phyloP scores from a whole-genome alignment of 2,888 invertebrate species.

The Perithous albicinctus region DNA sequence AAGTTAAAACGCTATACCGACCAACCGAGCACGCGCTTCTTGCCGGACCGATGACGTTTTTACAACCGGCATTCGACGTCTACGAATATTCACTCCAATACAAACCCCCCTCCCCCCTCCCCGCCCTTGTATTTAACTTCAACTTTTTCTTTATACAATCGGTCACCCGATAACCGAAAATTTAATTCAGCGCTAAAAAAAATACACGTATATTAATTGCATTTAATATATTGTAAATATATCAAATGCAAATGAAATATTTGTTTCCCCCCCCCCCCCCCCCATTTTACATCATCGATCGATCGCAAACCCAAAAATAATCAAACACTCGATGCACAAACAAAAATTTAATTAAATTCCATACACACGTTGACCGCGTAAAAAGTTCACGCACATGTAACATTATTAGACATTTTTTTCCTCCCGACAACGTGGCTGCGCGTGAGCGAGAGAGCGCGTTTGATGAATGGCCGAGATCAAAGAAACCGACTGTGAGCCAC shows the following conservation, averaged over 20 bases:
- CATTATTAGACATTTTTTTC: constrained; percentile 26
- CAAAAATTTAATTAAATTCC: constrained; percentile 50
- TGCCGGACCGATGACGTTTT: constrained; percentile 51
- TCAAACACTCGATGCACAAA: not conserved
- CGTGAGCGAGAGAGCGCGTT: constrained; percentile 69
- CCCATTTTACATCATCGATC: not conserved
- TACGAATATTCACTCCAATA: not conserved
- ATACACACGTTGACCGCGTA: constrained; percentile 21
- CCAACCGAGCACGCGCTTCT: constrained; percentile 32
- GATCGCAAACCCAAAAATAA: not conserved
- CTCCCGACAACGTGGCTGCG: not conserved
- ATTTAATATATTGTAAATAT: not conserved
- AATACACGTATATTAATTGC: not conserved
- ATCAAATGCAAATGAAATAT: not conserved
- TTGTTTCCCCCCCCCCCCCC: too few species aligned
- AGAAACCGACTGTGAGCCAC: constrained; percentile 78
- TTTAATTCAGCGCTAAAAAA: not conserved
- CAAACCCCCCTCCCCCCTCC: too few species aligned
- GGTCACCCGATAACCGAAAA: constrained; percentile 7
- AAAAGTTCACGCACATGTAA: constrained; percentile 41
- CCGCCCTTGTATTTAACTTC: constrained; percentile 3
- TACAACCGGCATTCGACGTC: constrained; percentile 36
- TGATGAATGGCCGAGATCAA: constrained; percentile 84
- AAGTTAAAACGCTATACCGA: constrained; percentile 18
- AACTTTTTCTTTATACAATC: not conserved